Evolutionary conservation across 2,797 vertebrate genomes (phyloP).

Genomic region (Xenopus petersii): DNA sequence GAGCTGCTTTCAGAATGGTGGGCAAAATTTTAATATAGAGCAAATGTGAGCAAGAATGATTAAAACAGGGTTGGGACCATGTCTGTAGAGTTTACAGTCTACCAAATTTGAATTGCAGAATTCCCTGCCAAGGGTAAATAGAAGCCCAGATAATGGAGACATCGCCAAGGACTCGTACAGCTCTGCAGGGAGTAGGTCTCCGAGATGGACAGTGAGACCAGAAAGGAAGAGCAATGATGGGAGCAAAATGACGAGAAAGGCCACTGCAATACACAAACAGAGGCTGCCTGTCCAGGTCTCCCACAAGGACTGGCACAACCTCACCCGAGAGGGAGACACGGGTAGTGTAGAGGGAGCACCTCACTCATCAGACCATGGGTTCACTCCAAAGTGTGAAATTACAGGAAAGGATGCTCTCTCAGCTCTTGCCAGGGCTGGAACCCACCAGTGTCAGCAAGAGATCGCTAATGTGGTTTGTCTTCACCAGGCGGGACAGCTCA

Average conservation of each 20-base stretch:
- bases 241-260: conserved; percentile 68
- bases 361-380: conserved; percentile 78
- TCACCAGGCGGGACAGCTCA: conserved; percentile 86
- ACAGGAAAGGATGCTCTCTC: conserved; percentile 89
- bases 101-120: conserved; percentile 52
- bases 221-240: conserved; percentile 67
- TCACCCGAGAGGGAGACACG: conserved; percentile 78
- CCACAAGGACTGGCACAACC: conserved; percentile 59
- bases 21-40: too few relatives aligned
- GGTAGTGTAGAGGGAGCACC: conserved; percentile 92
- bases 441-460: conserved; percentile 89
- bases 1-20: too few relatives aligned
- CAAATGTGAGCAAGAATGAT: too few relatives aligned
- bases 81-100: neutral
- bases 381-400: conserved; percentile 90
- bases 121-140: conserved; percentile 80
- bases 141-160: conserved; percentile 82
- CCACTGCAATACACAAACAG: conserved; percentile 64
- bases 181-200: conserved; percentile 76
- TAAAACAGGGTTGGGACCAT: too few relatives aligned
- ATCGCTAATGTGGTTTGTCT: conserved; percentile 91
- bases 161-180: conserved; percentile 72
- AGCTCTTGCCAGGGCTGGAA: conserved; percentile 82
- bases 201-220: conserved; percentile 66
- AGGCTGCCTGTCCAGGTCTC: conserved; percentile 10